Percentiles rank a stretch among this genome's conserved stretches.
Conservation (phyloP, 2,888 invertebrate genomes). For the Acleris emargana region DNA sequence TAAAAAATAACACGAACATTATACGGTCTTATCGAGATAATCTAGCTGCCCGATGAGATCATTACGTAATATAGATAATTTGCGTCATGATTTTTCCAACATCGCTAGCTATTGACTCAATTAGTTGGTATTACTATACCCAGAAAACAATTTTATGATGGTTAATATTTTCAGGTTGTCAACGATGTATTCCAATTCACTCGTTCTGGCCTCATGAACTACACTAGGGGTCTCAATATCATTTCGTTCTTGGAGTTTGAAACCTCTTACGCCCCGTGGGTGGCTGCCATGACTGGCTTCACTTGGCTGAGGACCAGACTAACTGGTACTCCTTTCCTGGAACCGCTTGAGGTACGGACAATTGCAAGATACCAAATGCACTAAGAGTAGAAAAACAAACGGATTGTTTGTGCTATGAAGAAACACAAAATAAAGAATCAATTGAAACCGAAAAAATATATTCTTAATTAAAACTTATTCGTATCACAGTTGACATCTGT, state of each 20-base stretch:
- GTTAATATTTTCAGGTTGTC: conserved; percentile 77
- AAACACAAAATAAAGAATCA: no score
- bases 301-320: conserved; percentile 75
- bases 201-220: conserved; percentile 85
- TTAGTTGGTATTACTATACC: not conserved
- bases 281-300: conserved; percentile 84
- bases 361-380: no score
- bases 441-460: no score
- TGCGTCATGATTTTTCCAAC: no score
- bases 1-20: not conserved
- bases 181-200: conserved; percentile 92
- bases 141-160: not conserved
- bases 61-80: no score
- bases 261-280: conserved; percentile 90
- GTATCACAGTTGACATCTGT: no score
- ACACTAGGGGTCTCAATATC: conserved; percentile 85
- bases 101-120: no score
- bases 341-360: conserved; percentile 53
- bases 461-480: no score
- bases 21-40: no score
- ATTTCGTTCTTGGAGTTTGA: conserved; percentile 88
- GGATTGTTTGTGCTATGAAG: no score
- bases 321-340: conserved; percentile 48
- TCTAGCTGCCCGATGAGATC: no score
- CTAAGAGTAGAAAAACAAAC: conserved; percentile 1